Evolutionary conservation across 2,888 invertebrate species (phyloP).

Genomic region (Colletes collaris): DNA sequence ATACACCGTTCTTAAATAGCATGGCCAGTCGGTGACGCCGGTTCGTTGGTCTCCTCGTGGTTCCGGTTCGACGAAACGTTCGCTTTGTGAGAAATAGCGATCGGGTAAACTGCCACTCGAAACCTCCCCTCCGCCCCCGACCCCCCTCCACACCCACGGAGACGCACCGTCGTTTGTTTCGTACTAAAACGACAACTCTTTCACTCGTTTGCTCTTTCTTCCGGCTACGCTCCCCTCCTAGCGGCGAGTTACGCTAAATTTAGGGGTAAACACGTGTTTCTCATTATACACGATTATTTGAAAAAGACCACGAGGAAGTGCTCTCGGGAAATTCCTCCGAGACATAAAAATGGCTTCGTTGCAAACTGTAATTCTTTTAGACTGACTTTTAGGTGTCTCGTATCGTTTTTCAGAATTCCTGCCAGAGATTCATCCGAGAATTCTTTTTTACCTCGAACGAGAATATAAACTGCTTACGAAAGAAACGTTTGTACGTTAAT

Average conservation of each 20-base stretch:
- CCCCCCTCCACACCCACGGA: neutral
- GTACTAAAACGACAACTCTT: constrained; percentile 45
- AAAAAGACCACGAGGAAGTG: constrained; percentile 18
- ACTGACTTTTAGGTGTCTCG: no score
- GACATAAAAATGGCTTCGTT: constrained; percentile 14
- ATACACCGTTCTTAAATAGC: constrained; percentile 65
- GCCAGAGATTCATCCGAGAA: no score
- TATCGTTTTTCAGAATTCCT: no score
- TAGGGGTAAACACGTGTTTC: constrained; percentile 66
- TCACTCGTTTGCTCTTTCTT: constrained; percentile 39
- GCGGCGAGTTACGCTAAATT: constrained; percentile 57
- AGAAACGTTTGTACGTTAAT: no score
- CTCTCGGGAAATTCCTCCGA: constrained; percentile 16
- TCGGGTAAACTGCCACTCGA: constrained; percentile 24
- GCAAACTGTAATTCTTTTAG: no score
- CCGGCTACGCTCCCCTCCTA: constrained; percentile 22
- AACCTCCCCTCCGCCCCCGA: neutral
- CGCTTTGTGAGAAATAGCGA: constrained; percentile 39
- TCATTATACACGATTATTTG: constrained; percentile 61
- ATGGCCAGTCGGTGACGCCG: constrained; percentile 43
- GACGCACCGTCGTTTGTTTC: constrained; percentile 30
- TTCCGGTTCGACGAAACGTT: constrained; percentile 57
- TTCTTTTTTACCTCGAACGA: no score
- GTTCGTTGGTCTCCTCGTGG: constrained; percentile 41
- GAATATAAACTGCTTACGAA: no score